Base-by-base conservation (phyloP, 64 coral and sea anemone genomes). In the Stichodactyla mertensii region DNA sequence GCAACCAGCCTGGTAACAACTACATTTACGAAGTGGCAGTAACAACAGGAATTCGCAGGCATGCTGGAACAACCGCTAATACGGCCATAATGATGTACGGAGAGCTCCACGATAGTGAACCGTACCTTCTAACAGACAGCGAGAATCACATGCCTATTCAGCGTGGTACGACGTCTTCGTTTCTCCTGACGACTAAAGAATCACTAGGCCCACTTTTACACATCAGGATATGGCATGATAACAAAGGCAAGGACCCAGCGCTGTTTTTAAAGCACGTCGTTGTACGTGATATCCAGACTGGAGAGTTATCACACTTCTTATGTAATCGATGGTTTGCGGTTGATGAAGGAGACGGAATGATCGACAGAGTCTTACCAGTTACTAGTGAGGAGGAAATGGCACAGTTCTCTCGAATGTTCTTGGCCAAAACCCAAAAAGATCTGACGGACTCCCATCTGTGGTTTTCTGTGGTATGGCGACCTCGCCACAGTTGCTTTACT, bases 201-300 rank as follows among this genome's bases (percentile, higher is more conserved):
- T 83, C 88, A 45, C 87, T 99, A 11, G 97, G 93, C 12, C 77
- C 92, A 26, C 82, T 99, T 14, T 57, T 84, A 31, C 88, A 95
- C 54, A 85, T 99, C 57, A 69, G 93, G 85, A 79, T 99, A 55
- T 99, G 97, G 97, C 97, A 99, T 77, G 97, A 99, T 61, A 99
- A 99, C 56, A 86, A 88, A 27, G 97, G 97, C 78, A 87, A 61
- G 23, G 86, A 95, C 54, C 97, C 97, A 10, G 93, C 97, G 55
- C 90, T 93, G 92, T 99, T 92, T 53, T 64, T 99, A n/a, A 99
- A 95, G 54, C 87, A 90, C 61, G 86, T 99, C 71, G 86, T 82
- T 0, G 80, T 99, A 55, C 87, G 88, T n/a, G 93, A 99, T 74
- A 19, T 90, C 56, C 79, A 92, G 27, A 89, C 82, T 27, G 54